Percentiles rank a stretch among this genome's conserved stretches.
Conservation (phyloP, 2,888 invertebrate genomes). For the Tiliacea citrago region DNA sequence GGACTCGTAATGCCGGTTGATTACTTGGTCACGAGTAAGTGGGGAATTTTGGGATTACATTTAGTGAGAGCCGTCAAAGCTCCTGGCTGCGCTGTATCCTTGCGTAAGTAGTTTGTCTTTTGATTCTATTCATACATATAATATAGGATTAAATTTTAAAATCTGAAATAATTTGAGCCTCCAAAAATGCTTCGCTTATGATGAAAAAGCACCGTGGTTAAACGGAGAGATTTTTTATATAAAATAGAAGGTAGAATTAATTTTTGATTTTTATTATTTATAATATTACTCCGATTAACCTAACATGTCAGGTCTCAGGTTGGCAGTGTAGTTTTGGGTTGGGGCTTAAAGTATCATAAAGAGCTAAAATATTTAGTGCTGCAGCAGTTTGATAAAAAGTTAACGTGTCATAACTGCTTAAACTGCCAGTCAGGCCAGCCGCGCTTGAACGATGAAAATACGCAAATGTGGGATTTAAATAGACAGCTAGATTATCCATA, state of each 20-base stretch:
- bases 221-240: too few species aligned
- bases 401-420: slow-evolving; percentile 35
- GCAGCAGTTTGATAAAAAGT: slow-evolving; percentile 42
- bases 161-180: neutral
- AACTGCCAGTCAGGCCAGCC: slow-evolving; percentile 33
- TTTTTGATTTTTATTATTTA: neutral
- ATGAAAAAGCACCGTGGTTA: neutral
- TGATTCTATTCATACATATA: slow-evolving; percentile 21
- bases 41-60: slow-evolving; percentile 60
- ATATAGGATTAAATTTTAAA: neutral
- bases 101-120: slow-evolving; percentile 33
- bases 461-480: slow-evolving; percentile 32
- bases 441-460: slow-evolving; percentile 1
- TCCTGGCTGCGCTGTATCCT: slow-evolving; percentile 7
- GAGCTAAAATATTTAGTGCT: slow-evolving; percentile 26
- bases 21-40: slow-evolving; percentile 59
- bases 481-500: slow-evolving; percentile 22
- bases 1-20: slow-evolving; percentile 59
- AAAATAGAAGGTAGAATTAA: neutral
- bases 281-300: neutral
- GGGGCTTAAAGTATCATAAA: slow-evolving; percentile 21
- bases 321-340: slow-evolving; percentile 5
- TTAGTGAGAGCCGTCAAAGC: slow-evolving; percentile 50
- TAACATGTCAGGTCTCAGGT: neutral
- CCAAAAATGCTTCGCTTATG: neutral